Evolutionary conservation across 2,888 invertebrate species (phyloP), one percentile per base, ranked within the genome.

Genomic region (Cantharis nigra): DNA sequence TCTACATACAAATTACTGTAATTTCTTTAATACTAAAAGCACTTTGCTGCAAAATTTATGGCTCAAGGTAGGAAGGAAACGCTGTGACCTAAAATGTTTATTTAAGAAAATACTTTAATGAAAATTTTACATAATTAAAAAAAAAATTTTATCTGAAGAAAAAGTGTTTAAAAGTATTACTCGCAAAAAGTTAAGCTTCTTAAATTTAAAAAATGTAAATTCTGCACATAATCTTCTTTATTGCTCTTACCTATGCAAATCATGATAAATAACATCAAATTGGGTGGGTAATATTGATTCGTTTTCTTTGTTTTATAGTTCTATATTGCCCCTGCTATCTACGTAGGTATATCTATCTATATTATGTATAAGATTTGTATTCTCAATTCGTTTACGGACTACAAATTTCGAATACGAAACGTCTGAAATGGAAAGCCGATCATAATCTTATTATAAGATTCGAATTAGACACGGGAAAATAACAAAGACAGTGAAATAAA

Each of bases 321-420:
- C 49, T 49, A 49, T 49, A 49, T 49, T 49, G 49, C 49, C 49
- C 49, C 49, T 49, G 1, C 49, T 49, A 49, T 49, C 49, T 49
- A 49, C 49, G 49, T 49, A 49, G 49, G 49, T n/a, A 49, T 49
- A 49, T 49, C 49, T 49, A 49, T 49, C 49, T 49, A 49, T 49
- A 49, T 49, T 67, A 26, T 74, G 63, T 69, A 69, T 30, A 28
- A 30, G 73, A 69, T 69, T 74, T 74, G 26, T 62, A 74, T 74
- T 73, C 65, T 30, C 67, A 67, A 63, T 20, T 30, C 72, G 72
- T 65, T 72, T 64, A 64, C 65, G 72, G 72, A 72, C 72, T 73
- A 73, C 72, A 69, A 72, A 73, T 73, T 69, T 73, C 63, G 69
- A 74, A 74, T 63, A 70, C 63, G 63, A n/a, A 73, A 26, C 69